Evolutionary conservation across 2,888 invertebrate species (phyloP), one percentile per base, ranked within the genome.

Genomic region (Brachylomia viminalis): DNA sequence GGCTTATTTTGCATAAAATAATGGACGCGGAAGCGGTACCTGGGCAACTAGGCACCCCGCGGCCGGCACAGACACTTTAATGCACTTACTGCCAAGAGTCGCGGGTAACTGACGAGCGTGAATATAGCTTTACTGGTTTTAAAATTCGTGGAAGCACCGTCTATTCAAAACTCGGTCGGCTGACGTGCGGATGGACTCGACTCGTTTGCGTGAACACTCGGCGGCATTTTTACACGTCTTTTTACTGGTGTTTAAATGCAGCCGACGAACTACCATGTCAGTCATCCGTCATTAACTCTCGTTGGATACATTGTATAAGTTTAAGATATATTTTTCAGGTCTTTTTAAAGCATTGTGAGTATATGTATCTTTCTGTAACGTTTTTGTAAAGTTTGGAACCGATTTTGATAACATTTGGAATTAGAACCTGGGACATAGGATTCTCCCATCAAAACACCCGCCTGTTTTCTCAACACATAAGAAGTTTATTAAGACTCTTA

Each of bases 1-100:
- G 88, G 92, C 88, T 93, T 93, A 92, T 92, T 95, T 94, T 94
- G 92, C 94, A 94, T 95, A 94, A 94, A 94, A 94, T 94, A 95
- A 94, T 94, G 91, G 91, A 76, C 82, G 77, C 88, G 87, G 87
- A 90, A 91, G 86, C 88, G 84, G 88, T 90, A 92, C 91, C 91
- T 92, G 91, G 87, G 83, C 80, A 88, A 86, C 84, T 81, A 84
- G 85, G 74, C 77, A 77, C 75, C 84, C 75, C 82, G 89, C 85
- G 85, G 86, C 85, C 85, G 33, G 72, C 58, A 87, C 88, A 87
- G 92, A 93, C 92, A 92, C 90, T 92, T 93, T 94, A 93, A 94
- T 94, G 93, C 93, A 93, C 92, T 94, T 92, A 92, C 88, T 88
- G 88, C 87, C 88, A 91, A 88, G 88, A 92, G 90, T 89, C 91